phyloP scores from a whole-genome alignment of 2,888 invertebrate species.

The Noctua janthina region DNA sequence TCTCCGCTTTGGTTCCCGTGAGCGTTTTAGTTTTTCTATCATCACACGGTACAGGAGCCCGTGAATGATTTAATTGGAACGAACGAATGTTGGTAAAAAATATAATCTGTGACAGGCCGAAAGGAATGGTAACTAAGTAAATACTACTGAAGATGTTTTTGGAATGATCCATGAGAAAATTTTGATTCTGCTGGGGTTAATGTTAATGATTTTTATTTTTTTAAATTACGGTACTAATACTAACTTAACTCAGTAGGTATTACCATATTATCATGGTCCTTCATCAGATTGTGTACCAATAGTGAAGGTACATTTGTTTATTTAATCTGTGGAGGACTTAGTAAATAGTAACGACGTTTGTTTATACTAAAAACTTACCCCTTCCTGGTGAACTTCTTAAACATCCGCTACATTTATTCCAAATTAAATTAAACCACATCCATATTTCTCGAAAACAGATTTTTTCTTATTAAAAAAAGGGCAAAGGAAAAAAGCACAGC shows the following conservation, averaged over 20 bases:
- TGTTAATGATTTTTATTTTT: too few species aligned
- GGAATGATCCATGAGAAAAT: slow-evolving; percentile 46
- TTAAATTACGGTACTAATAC: background rate
- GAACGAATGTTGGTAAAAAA: slow-evolving; percentile 68
- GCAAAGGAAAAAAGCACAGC: slow-evolving; percentile 38
- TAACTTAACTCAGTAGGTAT: background rate
- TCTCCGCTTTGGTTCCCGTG: slow-evolving; percentile 66
- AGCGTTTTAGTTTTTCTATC: slow-evolving; percentile 75
- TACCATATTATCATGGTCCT: background rate
- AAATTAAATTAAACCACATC: slow-evolving; percentile 21
- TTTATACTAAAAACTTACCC: background rate
- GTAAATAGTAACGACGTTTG: background rate
- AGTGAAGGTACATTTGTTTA: background rate
- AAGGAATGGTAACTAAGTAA: slow-evolving; percentile 59
- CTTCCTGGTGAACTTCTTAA: slow-evolving; percentile 3
- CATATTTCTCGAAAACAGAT: slow-evolving; percentile 24
- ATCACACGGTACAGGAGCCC: slow-evolving; percentile 74
- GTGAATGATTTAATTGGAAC: slow-evolving; percentile 77
- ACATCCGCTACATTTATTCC: background rate
- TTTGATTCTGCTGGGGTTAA: background rate
- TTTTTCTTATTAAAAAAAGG: slow-evolving; percentile 33
- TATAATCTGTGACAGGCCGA: slow-evolving; percentile 60
- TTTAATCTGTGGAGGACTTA: background rate
- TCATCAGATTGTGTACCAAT: background rate
- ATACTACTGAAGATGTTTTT: slow-evolving; percentile 50